Percentiles rank a stretch among this genome's conserved stretches.
These are phyloP conservation scores for Amblyornis subalaris DNA, from an alignment of 2,113 vertebrate species.

Conservation along the genomic window DNA sequence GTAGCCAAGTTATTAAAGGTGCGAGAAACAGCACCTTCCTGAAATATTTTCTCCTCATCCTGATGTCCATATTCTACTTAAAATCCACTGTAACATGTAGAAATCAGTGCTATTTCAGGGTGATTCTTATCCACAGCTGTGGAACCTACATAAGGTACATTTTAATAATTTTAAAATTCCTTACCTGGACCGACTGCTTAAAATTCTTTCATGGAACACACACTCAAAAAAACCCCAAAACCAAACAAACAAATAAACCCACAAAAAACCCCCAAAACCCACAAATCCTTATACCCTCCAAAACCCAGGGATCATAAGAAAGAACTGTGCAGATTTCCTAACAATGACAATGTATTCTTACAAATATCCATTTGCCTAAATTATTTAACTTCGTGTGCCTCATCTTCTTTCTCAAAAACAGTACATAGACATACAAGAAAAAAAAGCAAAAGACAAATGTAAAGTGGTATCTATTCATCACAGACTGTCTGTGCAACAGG, in stretches of 20 bases:
- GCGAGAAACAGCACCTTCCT: not conserved
- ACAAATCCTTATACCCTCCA: rapidly evolving
- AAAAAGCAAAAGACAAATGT: rapidly evolving
- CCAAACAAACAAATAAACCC: not conserved
- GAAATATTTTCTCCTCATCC: not conserved
- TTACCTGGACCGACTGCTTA: not conserved
- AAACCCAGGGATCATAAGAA: not conserved
- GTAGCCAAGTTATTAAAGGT: not conserved
- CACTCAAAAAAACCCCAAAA: not conserved
- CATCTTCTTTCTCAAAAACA: not conserved
- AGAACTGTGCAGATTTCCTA: not conserved
- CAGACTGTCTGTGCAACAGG: not conserved
- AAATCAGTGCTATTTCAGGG: not conserved
- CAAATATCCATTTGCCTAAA: not conserved
- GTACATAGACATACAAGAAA: rapidly evolving
- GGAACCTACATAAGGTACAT: too few species aligned
- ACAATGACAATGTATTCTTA: not conserved
- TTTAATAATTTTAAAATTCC: not conserved
- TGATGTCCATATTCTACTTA: not conserved
- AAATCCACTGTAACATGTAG: not conserved
- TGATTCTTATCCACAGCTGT: not conserved
- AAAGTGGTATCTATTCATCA: not conserved
- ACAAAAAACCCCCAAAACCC: rapidly evolving
- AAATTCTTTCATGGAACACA: not conserved
- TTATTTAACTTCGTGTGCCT: not conserved